A percentile compares a stretch with the other conserved stretches of the same genome.
Evolutionary conservation across 2,113 vertebrate species (phyloP).

Genomic region (Cinclus cinclus): DNA sequence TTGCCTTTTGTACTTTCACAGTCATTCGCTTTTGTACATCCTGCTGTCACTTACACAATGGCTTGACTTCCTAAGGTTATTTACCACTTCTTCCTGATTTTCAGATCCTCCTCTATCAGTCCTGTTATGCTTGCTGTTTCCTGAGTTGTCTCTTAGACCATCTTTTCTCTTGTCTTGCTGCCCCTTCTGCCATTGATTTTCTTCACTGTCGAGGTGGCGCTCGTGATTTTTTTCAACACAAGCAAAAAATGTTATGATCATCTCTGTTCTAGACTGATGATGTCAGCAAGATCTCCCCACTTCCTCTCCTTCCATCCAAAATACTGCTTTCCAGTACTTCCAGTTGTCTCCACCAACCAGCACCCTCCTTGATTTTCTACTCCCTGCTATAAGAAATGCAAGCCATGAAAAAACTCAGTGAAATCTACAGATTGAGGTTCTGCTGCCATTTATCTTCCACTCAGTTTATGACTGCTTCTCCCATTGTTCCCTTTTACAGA

Average conservation of each 20-base stretch:
- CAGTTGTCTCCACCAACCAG: not conserved
- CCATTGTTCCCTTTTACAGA: not conserved
- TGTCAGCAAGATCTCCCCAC: not conserved
- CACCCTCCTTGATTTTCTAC: not conserved
- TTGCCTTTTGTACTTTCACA: not conserved
- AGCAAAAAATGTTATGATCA: not conserved
- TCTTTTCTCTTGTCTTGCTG: not conserved
- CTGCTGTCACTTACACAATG: not conserved
- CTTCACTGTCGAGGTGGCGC: rapidly evolving
- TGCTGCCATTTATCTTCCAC: not conserved
- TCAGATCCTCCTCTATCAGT: not conserved
- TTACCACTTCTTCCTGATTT: not conserved
- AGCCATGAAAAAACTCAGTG: not conserved
- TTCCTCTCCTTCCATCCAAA: not conserved
- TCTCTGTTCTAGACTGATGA: not conserved
- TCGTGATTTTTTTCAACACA: not conserved
- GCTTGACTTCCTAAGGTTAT: not conserved
- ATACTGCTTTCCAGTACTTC: not conserved
- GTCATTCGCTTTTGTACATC: not conserved
- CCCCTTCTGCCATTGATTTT: not conserved
- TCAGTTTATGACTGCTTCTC: not conserved
- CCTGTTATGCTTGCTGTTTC: not conserved
- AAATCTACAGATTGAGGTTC: not conserved
- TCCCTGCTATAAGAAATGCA: not conserved
- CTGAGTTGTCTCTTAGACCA: not conserved